A percentile compares a stretch with the other conserved stretches of the same genome.
Evolutionary conservation across 2,888 invertebrate genomes (phyloP).

Genomic region (Drosophila pseudotalamancana): DNA sequence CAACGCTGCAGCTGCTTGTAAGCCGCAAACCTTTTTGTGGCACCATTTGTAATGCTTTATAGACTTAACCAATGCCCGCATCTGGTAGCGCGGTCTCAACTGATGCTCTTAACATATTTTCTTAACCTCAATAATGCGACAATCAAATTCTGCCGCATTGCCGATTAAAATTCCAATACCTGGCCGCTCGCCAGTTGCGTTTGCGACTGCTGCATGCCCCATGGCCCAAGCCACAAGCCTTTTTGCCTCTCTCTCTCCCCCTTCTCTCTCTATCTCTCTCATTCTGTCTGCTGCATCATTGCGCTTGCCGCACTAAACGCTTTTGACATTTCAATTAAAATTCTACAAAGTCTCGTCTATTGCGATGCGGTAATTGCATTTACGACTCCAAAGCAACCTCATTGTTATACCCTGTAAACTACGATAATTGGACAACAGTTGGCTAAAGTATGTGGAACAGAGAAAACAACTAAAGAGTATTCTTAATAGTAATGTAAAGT

Average conservation of each 20-base stretch:
- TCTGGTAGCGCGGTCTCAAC: constrained; percentile 6
- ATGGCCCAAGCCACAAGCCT: neutral
- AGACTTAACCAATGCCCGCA: constrained; percentile 20
- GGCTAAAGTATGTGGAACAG: neutral
- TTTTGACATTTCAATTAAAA: constrained; percentile 79
- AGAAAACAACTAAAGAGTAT: neutral
- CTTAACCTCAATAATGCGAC: constrained; percentile 74
- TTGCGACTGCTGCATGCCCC: neutral
- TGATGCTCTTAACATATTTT: constrained; percentile 69
- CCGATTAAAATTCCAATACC: constrained; percentile 69
- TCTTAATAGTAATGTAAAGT: no score
- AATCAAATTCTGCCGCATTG: constrained; percentile 75
- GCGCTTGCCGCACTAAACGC: constrained; percentile 71
- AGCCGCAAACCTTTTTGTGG: neutral
- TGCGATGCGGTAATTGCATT: constrained; percentile 58
- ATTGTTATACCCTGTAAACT: constrained; percentile 30
- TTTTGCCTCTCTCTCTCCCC: neutral
- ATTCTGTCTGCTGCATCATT: constrained; percentile 46
- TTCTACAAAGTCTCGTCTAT: constrained; percentile 71
- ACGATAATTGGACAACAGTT: fast-evolving
- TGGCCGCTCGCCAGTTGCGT: constrained; percentile 50
- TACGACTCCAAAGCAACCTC: constrained; percentile 16
- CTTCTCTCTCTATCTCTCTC: neutral
- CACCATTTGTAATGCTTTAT: constrained; percentile 25
- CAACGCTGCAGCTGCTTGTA: constrained; percentile 7